Conservation (phyloP, 2,888 invertebrate species). For the Idaea biselata region DNA sequence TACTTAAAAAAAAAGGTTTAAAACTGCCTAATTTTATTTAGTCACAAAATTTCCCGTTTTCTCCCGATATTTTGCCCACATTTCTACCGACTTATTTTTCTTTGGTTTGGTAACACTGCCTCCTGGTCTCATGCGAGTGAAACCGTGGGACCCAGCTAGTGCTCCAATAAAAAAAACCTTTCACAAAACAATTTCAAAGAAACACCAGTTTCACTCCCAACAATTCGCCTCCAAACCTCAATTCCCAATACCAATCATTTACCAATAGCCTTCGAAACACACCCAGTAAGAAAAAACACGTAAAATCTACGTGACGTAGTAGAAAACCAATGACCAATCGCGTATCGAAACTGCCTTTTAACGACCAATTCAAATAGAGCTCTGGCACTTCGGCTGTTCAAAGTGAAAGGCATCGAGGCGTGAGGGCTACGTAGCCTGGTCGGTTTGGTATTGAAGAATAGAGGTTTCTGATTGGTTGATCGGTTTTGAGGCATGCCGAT, state of each 20-base stretch:
- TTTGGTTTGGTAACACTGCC: no score
- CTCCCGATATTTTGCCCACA: no score
- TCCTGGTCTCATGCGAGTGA: no score
- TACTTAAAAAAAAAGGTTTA: no score
- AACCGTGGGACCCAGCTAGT: no score
- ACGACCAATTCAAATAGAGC: conserved; percentile 33
- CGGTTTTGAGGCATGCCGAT: conserved; percentile 79
- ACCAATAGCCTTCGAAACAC: conserved; percentile 44
- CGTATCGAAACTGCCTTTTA: conserved; percentile 63
- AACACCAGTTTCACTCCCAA: not conserved
- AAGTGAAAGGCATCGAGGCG: conserved; percentile 20
- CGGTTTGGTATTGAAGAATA: conserved; percentile 54
- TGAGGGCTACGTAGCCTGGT: conserved; percentile 40
- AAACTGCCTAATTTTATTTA: no score
- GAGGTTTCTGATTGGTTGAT: conserved; percentile 74
- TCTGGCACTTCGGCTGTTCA: conserved; percentile 28
- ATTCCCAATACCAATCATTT: conserved; percentile 26
- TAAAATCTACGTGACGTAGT: conserved; percentile 76
- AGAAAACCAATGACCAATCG: conserved; percentile 66
- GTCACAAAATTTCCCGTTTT: no score
- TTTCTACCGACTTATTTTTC: no score
- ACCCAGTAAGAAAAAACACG: conserved; percentile 53
- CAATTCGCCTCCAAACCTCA: conserved; percentile 13
- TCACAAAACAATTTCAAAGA: not conserved
- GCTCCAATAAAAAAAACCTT: not conserved